Evolutionary conservation across 2,797 vertebrate genomes (phyloP), one percentile per base, ranked within the genome.

Genomic region (Emydoidea blandingii): DNA sequence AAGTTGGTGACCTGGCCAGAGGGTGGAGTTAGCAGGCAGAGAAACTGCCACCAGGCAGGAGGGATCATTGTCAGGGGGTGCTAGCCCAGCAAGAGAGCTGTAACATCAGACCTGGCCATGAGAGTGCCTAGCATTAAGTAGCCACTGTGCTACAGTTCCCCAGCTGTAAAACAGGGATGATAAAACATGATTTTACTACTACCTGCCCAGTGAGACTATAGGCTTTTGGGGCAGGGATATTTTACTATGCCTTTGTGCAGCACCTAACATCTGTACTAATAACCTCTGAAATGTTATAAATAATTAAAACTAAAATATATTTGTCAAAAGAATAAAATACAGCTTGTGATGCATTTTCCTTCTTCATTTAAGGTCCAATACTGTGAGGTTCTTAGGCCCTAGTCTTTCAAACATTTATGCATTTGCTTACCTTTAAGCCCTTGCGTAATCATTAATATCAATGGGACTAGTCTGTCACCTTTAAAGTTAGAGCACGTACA

Each of bases 291-390:
- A 91, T 84, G 21, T 16, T 89, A 90, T 91, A 86, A 96, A 96
- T 91, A 90, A 96, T 95, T 94, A 81, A 95, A 92, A 84, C 21
- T 57, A 84, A 91, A 93, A 95, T 81, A 92, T 53, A 89, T 91
- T 92, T 95, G 8, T 89, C 86, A 79, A 93, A 94, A 85, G 90
- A 95, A 89, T 88, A 86, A 52, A 50, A 54, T 29, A 34, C 31
- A 76, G 89, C 82, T 85, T 83, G 23, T 52, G 29, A 85, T 49
- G 74, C 1, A 2, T 54, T 62, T 87, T 52, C 3, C 10, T 88
- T 74, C 53, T 80, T 90, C 41, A 93, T 25, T 50, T 79, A 1
- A 5, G 14, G 85, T 50, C 74, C 76, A 85, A 16, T 37, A 89
- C 8, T 68, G 49, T 2, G 49, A 88, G 56, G 68, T 53, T 88